Percentiles rank a stretch among this genome's conserved stretches.
Evolutionary conservation across 2,797 vertebrate species (phyloP).

Genomic region (Dendrocincla tyrannina): DNA sequence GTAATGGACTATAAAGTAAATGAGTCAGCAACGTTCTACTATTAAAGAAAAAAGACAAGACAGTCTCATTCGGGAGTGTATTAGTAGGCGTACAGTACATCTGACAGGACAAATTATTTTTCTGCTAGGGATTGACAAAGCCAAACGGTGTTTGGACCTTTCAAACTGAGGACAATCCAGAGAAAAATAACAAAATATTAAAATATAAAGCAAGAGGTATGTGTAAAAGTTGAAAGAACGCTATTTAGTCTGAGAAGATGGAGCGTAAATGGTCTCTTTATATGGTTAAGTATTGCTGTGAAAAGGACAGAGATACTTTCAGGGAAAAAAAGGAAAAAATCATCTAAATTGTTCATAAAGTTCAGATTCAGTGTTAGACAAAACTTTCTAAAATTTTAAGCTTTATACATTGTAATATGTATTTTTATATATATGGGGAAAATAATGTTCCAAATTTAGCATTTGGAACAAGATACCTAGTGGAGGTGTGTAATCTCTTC

Average conservation of each 20-base stretch:
- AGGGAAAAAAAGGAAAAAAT: not conserved
- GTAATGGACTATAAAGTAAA: slow-evolving; percentile 15
- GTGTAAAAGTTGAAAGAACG: not conserved
- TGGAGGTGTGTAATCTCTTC: not conserved
- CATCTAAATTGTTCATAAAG: not conserved
- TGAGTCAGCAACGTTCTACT: slow-evolving; percentile 13
- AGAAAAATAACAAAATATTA: not conserved
- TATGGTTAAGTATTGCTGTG: not conserved
- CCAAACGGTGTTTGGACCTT: not conserved
- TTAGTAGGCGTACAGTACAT: not conserved
- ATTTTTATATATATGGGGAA: not conserved
- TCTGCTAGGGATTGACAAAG: not conserved
- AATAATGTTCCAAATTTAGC: not conserved
- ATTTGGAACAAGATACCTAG: not conserved
- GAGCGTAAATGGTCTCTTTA: not conserved
- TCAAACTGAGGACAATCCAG: not conserved
- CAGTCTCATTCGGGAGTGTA: not conserved
- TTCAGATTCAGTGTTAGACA: not conserved
- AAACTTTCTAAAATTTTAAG: not conserved
- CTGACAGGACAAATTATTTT: not conserved
- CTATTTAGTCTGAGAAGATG: not conserved
- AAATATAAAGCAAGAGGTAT: not conserved
- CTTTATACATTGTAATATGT: not conserved
- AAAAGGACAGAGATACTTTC: not conserved
- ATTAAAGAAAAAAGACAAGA: not conserved